These are phyloP conservation scores for Strix aluco DNA, from an alignment of 2,113 vertebrate species.

Conservation along the genomic window DNA sequence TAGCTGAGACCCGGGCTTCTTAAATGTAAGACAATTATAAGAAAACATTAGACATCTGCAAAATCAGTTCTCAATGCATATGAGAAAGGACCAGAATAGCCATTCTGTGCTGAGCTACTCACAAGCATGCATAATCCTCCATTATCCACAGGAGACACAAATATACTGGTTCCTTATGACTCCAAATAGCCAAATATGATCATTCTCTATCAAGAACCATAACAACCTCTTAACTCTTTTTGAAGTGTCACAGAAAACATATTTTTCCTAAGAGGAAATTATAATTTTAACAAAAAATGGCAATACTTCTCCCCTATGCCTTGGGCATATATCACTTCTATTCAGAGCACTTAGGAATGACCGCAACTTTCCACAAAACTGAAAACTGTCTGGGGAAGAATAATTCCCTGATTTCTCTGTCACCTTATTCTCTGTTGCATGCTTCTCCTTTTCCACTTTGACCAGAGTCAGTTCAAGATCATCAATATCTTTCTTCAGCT, in stretches of 20 bases:
- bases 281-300: neutral
- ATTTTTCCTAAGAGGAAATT: neutral
- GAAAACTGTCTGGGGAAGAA: neutral
- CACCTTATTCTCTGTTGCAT: constrained; percentile 85
- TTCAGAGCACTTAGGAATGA: neutral
- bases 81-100: neutral
- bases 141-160: neutral
- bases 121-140: neutral
- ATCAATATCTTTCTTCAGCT: constrained; percentile 86
- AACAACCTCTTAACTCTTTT: neutral
- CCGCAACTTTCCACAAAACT: neutral
- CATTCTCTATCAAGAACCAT: neutral
- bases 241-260: neutral
- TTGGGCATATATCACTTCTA: neutral
- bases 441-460: constrained; percentile 87
- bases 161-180: neutral
- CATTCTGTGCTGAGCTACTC: neutral
- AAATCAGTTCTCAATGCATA: neutral
- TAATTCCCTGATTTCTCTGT: neutral
- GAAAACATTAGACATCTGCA: neutral
- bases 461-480: constrained; percentile 83
- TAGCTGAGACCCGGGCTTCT: neutral
- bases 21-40: neutral
- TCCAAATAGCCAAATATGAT: neutral
- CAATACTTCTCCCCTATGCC: neutral